These are phyloP conservation scores for Typhlichthys subterraneus DNA, from an alignment of 2,797 vertebrate species.

Conservation along the genomic window DNA sequence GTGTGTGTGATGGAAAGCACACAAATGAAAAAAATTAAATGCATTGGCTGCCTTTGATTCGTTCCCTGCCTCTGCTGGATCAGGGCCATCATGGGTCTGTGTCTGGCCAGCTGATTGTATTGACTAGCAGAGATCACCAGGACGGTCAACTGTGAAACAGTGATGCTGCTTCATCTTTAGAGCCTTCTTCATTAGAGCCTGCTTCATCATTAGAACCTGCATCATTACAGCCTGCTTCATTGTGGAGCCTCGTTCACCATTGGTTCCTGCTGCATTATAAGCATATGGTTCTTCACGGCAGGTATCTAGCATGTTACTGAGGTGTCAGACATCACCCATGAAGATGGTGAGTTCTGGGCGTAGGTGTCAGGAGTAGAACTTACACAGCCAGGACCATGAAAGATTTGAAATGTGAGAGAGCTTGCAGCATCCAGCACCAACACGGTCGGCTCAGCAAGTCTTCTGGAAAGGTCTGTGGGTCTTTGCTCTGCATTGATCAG, in stretches of 20 bases:
- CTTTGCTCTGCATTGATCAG: not conserved
- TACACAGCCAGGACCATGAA: slow-evolving; percentile 36
- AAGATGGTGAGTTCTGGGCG: slow-evolving; percentile 5
- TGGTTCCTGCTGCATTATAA: too few species aligned
- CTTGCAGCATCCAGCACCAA: slow-evolving; percentile 25
- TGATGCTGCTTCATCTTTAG: slow-evolving; percentile 24
- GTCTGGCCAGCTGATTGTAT: slow-evolving; percentile 9
- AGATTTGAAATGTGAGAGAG: slow-evolving; percentile 34
- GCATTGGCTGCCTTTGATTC: too few species aligned
- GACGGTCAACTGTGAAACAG: slow-evolving; percentile 14
- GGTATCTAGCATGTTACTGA: too few species aligned
- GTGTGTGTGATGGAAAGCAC: slow-evolving; percentile 19
- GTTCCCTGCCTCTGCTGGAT: too few species aligned
- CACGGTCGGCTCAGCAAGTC: slow-evolving; percentile 27
- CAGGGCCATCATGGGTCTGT: not conserved
- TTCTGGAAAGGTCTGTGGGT: slow-evolving; percentile 51
- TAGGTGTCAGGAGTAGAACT: not conserved
- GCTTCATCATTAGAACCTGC: slow-evolving; percentile 7
- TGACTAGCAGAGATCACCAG: slow-evolving; percentile 19
- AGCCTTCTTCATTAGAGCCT: slow-evolving; percentile 11
- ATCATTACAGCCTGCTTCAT: not conserved
- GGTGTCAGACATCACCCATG: not conserved
- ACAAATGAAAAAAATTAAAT: too few species aligned
- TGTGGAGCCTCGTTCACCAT: too few species aligned
- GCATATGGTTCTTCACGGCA: too few species aligned